Evolutionary conservation across 2,888 invertebrate genomes (phyloP), one percentile per base, ranked within the genome.

Genomic region (Megastigmus dorsalis): DNA sequence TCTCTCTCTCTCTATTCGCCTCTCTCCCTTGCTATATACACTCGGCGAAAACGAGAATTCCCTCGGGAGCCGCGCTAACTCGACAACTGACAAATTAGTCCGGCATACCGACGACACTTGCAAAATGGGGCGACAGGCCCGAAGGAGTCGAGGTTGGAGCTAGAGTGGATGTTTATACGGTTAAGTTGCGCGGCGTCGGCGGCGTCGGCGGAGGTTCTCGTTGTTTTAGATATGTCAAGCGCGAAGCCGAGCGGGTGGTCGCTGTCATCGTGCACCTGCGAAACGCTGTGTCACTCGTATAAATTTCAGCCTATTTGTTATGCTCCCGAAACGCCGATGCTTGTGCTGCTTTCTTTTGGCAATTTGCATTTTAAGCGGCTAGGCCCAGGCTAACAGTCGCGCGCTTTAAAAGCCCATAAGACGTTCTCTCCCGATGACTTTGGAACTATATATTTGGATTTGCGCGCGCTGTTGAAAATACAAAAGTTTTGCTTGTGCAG

Each of bases 81-180:
- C 85, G 88, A 88, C 88, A 88, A 88, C 88, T 88, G 88, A 88
- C 88, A 88, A 88, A 88, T 88, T 88, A 88, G 86, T 84, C 84
- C 81, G 81, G 86, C 84, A 83, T 84, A 82, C 84, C 86, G 88
- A 87, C 87, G 88, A 88, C 88, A 88, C 87, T 88, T 88, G 86
- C 85, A 84, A 88, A 88, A 88, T 88, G 86, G 88, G 86, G 85
- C 84, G 85, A 87, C 86, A 86, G 82, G 84, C 28, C 30, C 15
- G 36, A 45, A 54, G 70, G 36, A 54, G 45, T 30, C 62, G 52
- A 36, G 23, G 15, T 33, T 30, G 20, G 9, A 38, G 33, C n/a
- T 30, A 10, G 65, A 50, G n/a, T n/a, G 54, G 3, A 33, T 18
- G 18, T 36, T 33, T 36, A 38, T 23, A 7, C 38, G n/a, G n/a